phyloP scores from a whole-genome alignment of 2,888 invertebrate genomes.

The Dinocampus coccinellae region DNA sequence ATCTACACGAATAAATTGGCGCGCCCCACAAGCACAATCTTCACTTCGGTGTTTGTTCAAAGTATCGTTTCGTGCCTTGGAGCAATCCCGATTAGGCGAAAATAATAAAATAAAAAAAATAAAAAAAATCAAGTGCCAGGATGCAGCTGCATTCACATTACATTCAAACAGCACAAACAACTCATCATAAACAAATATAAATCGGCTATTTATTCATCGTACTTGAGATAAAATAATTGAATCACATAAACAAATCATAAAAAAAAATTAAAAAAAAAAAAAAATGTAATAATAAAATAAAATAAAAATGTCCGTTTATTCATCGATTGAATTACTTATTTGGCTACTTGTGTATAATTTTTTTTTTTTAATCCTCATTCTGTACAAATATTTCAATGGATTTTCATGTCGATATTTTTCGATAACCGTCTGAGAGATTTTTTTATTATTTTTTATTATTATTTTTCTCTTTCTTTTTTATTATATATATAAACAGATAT shows the following conservation, averaged over 20 bases:
- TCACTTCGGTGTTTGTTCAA: slow-evolving; percentile 53
- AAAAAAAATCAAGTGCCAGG: too few relatives aligned
- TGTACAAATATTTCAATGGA: not conserved
- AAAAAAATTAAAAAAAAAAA: too few relatives aligned
- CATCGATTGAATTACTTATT: not conserved
- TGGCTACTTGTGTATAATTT: not conserved
- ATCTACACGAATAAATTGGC: too few relatives aligned
- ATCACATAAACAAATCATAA: too few relatives aligned
- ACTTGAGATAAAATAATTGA: too few relatives aligned
- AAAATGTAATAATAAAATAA: too few relatives aligned
- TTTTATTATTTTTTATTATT: not conserved
- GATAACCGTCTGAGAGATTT: not conserved
- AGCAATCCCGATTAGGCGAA: slow-evolving; percentile 43
- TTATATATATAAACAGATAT: too few relatives aligned
- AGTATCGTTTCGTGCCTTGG: slow-evolving; percentile 47
- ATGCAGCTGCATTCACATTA: slow-evolving; percentile 60
- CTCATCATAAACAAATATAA: not conserved
- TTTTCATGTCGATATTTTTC: slow-evolving; percentile 1
- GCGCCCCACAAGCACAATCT: not conserved
- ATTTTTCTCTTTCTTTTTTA: too few relatives aligned
- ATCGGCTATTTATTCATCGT: not conserved
- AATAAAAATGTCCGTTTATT: too few relatives aligned
- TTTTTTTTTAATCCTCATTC: not conserved
- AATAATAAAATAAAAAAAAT: too few relatives aligned
- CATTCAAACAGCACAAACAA: slow-evolving; percentile 46